Evolutionary conservation across 1,140 invertebrate genomes (phyloP).

Genomic region (Drosophila truncata): DNA sequence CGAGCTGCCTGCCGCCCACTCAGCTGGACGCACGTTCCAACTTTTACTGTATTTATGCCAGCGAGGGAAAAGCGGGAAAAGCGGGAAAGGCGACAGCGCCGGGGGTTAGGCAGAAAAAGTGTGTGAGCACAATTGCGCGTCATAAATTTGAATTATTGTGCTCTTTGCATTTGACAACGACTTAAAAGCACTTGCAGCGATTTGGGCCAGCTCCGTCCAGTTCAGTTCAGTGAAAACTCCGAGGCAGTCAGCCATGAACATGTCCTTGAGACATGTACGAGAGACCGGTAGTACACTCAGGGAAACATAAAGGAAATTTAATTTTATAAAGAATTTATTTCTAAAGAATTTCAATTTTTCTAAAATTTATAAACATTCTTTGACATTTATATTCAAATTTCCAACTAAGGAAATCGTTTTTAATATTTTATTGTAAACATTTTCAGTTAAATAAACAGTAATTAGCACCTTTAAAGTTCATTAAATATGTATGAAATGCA

Average conservation of each 20-base stretch:
- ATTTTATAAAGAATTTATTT: not conserved
- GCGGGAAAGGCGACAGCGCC: slow-evolving; percentile 3
- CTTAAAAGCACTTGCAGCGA: slow-evolving; percentile 82
- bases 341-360: not conserved
- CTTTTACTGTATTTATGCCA: slow-evolving; percentile 72
- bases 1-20: slow-evolving; percentile 53
- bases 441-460: not conserved
- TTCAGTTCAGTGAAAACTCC: slow-evolving; percentile 35
- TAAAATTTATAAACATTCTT: not conserved
- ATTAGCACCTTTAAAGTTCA: too few species aligned
- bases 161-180: slow-evolving; percentile 82
- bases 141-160: slow-evolving; percentile 83
- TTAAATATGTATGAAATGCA: not conserved
- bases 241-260: slow-evolving; percentile 66
- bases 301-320: too few species aligned
- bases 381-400: too few species aligned
- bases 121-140: slow-evolving; percentile 80
- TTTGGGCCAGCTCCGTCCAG: slow-evolving; percentile 71
- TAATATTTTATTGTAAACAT: not conserved
- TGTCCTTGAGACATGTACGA: slow-evolving; percentile 71
- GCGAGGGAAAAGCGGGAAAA: slow-evolving; percentile 2
- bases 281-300: slow-evolving; percentile 18
- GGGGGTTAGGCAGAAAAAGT: slow-evolving; percentile 31
- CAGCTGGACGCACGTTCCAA: slow-evolving; percentile 70
- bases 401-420: too few species aligned